Evolutionary conservation across 2,113 vertebrate genomes (phyloP), one percentile per base, ranked within the genome.

Genomic region (Hippocampus guttulatus): DNA sequence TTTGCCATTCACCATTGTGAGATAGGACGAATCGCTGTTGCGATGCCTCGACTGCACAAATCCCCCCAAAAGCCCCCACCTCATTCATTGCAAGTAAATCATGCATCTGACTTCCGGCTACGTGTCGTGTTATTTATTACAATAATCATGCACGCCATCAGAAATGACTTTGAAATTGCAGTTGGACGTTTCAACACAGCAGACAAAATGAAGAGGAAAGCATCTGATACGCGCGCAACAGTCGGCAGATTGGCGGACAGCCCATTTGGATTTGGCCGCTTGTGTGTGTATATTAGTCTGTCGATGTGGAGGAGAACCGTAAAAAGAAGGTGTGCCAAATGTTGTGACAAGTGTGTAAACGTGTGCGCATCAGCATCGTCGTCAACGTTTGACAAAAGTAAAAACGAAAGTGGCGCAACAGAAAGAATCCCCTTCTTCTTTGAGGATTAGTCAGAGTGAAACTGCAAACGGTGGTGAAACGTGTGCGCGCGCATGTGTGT

Each of bases 351-450:
- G 25, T 25, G 21, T 54, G 6, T 54, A 54, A 54, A 2, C n/a
- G 20, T 60, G 25, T 33, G 25, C 16, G 9, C 63, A 49, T 40
- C 14, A 21, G 64, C 6, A 41, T 70, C 12, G 8, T 23, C 20
- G 23, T n/a, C 40, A 27, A 71, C 40, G 8, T 51, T 67, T 2
- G 11, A 3, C 54, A 9, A 70, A 18, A 69, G 0, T 65, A 64
- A 88, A 83, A 85, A 49, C 67, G 76, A 80, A 84, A 83, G 61
- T 8, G 1, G 14, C 43, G 23, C 12, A 8, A 12, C 21, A 65
- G 4, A 43, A 64, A 64, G 38, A 21, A 41, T 6, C 30, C 16
- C 10, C 33, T 6, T 38, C 33, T 45, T 16, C 14, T 65, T 23
- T 15, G 3, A 84, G 52, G 40, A 12, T 70, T 11, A 12, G 3